A percentile compares a stretch with the other conserved stretches of the same genome.
Evolutionary conservation across 2,113 vertebrate genomes (phyloP).

Genomic region (Cyrtonyx montezumae): DNA sequence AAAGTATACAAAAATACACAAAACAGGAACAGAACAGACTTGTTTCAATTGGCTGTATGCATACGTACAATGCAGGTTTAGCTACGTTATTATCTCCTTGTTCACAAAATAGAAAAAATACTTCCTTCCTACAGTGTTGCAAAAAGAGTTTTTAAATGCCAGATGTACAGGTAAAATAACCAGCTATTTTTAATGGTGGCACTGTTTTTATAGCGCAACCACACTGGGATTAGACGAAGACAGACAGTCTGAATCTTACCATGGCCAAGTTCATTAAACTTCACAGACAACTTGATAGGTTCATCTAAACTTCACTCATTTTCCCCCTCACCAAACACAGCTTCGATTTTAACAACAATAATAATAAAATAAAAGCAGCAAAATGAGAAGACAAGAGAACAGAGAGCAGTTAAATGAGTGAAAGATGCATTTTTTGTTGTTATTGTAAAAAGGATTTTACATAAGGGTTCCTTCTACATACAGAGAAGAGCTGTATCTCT

Average conservation of each 20-base stretch:
- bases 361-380: not conserved
- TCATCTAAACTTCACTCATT: not conserved
- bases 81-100: not conserved
- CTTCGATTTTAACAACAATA: not conserved
- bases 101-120: not conserved
- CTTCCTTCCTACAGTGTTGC: not conserved
- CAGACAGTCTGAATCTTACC: not conserved
- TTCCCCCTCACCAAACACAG: not conserved
- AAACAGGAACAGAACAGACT: not conserved
- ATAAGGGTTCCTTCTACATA: not conserved
- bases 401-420: not conserved
- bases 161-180: not conserved
- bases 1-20: not conserved
- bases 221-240: not conserved
- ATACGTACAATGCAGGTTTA: not conserved
- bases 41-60: not conserved
- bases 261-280: not conserved
- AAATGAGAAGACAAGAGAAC: not conserved
- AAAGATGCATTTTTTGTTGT: not conserved
- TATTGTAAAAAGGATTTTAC: not conserved
- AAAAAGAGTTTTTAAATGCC: not conserved
- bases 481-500: not conserved
- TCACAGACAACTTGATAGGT: not conserved
- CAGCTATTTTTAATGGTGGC: not conserved
- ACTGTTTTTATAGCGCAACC: not conserved